Conservation (phyloP, 2,797 vertebrate species). For the Coregonus suidteri region DNA sequence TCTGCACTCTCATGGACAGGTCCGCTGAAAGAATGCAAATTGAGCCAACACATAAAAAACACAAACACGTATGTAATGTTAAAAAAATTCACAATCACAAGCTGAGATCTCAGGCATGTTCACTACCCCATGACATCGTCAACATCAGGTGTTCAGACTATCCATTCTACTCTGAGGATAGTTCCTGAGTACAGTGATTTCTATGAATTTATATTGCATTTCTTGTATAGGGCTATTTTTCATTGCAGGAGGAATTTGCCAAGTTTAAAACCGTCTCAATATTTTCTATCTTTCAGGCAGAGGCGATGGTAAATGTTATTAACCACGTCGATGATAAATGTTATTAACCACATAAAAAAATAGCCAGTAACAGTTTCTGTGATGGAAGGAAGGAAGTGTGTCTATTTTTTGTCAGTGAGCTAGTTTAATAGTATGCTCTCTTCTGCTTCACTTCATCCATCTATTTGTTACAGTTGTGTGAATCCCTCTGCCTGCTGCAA, state of each 20-base stretch:
- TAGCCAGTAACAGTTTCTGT: not conserved
- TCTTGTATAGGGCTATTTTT: constrained; percentile 11
- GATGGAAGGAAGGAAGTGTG: not conserved
- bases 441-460: constrained; percentile 16
- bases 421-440: constrained; percentile 1
- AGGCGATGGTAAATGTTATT: not conserved
- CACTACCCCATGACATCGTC: not conserved
- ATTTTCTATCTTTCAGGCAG: too few species aligned
- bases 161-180: not conserved
- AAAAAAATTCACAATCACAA: constrained; percentile 3
- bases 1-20: not conserved
- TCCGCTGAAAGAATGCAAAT: not conserved
- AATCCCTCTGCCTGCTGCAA: constrained; percentile 2
- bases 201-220: not conserved
- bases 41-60: not conserved
- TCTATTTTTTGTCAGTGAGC: constrained; percentile 17
- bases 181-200: not conserved
- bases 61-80: not conserved
- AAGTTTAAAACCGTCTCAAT: constrained; percentile 42
- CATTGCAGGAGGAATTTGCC: constrained; percentile 47
- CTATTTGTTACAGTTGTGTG: constrained; percentile 21
- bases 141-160: constrained; percentile 14
- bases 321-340: not conserved
- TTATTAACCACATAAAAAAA: constrained; percentile 4
- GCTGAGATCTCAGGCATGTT: constrained; percentile 6